Conservation (phyloP, 1,140 invertebrate species). For the Bactericera cockerelli region DNA sequence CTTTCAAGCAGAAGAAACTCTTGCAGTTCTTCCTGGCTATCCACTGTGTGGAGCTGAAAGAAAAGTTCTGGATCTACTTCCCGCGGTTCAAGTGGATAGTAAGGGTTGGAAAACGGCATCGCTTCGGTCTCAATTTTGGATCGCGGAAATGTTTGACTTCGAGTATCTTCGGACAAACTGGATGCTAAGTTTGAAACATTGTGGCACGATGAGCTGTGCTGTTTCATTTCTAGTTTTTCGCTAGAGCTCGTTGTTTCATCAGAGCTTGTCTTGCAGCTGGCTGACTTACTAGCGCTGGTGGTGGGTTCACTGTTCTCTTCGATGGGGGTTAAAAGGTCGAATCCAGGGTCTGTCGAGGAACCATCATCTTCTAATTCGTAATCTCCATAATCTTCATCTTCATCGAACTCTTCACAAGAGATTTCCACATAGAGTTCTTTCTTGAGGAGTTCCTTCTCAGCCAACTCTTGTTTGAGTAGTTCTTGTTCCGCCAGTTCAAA, state of each 20-base stretch:
- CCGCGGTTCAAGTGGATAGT: conserved; percentile 39
- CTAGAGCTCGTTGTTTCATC: neutral
- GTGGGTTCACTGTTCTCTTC: conserved; percentile 38
- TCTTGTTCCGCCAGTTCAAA: too few species aligned
- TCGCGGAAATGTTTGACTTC: conserved; percentile 36
- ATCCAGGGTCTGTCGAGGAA: conserved; percentile 17
- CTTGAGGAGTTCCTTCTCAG: neutral
- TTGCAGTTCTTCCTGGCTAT: conserved; percentile 46
- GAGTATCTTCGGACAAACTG: neutral
- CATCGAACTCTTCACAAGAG: conserved; percentile 11
- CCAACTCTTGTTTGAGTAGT: too few species aligned
- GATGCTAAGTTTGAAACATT: conserved; percentile 10
- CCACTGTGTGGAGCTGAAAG: conserved; percentile 39
- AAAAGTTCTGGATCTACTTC: conserved; percentile 40
- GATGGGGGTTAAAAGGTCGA: conserved; percentile 36
- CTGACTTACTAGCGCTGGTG: conserved; percentile 1
- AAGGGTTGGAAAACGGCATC: conserved; percentile 11
- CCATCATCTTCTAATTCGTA: neutral
- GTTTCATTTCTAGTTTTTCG: conserved; percentile 6
- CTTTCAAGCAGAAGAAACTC: conserved; percentile 47
- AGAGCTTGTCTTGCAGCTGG: neutral
- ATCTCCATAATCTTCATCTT: conserved; percentile 1
- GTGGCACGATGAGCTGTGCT: conserved; percentile 20
- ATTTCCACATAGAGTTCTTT: conserved; percentile 13
- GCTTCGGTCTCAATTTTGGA: conserved; percentile 18